Evolutionary conservation across 2,797 vertebrate genomes (phyloP).

Genomic region (Typhlichthys eigenmanni): DNA sequence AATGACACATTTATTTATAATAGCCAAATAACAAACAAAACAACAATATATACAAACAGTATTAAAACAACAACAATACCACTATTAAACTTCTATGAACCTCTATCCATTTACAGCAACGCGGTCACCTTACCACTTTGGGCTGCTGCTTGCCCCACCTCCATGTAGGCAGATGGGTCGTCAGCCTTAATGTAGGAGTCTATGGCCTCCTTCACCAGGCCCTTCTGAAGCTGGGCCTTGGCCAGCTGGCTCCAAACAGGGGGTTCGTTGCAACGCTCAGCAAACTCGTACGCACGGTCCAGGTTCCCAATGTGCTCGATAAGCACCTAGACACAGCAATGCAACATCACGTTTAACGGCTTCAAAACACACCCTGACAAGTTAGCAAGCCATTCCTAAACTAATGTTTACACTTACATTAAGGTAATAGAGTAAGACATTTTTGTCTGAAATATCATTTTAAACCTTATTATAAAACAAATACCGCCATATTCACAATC

Average conservation of each 20-base stretch:
- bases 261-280: conserved; percentile 97
- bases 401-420: not conserved
- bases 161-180: conserved; percentile 98
- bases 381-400: not conserved
- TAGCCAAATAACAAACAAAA: too few relatives aligned
- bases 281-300: conserved; percentile 97
- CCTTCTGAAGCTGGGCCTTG: conserved; percentile 97
- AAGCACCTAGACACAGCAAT: conserved; percentile 81
- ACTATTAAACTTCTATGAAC: too few relatives aligned
- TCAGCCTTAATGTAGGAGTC: conserved; percentile 99
- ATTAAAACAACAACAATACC: too few relatives aligned
- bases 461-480: too few relatives aligned
- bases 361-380: not conserved
- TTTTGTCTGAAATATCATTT: too few relatives aligned
- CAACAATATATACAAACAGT: too few relatives aligned
- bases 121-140: conserved; percentile 83
- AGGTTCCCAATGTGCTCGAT: conserved; percentile 98
- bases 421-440: too few relatives aligned
- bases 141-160: conserved; percentile 96
- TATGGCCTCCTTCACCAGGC: conserved; percentile 97
- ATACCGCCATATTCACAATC: too few relatives aligned
- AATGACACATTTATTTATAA: too few relatives aligned
- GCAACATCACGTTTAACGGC: not conserved
- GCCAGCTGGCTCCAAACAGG: conserved; percentile 98
- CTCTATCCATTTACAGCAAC: too few relatives aligned